Conservation (phyloP, 2,888 invertebrate species). For the Osedax frankpressi region DNA sequence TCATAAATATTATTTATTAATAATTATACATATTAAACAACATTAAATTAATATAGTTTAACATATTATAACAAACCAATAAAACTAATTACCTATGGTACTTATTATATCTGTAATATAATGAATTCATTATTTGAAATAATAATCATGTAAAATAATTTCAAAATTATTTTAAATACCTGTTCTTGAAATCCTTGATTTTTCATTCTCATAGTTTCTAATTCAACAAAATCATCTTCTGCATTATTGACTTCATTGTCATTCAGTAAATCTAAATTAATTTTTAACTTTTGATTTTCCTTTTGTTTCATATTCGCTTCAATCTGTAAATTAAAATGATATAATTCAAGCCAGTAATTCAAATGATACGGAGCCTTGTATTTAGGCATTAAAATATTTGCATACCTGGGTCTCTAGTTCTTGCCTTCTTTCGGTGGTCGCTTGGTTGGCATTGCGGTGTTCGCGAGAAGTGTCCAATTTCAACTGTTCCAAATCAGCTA, state of each 20-base stretch:
- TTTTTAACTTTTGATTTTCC: neutral
- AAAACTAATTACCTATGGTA: too few species aligned
- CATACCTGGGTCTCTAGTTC: neutral
- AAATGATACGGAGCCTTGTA: too few species aligned
- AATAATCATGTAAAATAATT: too few species aligned
- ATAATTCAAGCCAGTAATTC: too few species aligned
- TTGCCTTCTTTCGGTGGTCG: neutral
- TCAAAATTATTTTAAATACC: neutral
- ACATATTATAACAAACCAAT: too few species aligned
- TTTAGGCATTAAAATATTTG: too few species aligned
- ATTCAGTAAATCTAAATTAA: neutral
- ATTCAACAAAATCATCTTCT: neutral
- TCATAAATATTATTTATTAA: too few species aligned
- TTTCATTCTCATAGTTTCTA: neutral
- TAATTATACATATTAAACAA: too few species aligned
- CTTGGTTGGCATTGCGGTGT: neutral
- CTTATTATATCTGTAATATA: too few species aligned
- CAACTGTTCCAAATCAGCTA: neutral
- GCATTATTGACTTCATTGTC: neutral
- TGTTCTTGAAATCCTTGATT: neutral
- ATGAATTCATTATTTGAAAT: too few species aligned
- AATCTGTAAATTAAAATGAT: too few species aligned
- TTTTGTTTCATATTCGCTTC: neutral
- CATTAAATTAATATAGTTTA: too few species aligned
- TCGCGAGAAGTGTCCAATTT: neutral